Percentiles rank a stretch among this genome's conserved stretches.
phyloP scores from a whole-genome alignment of 2,888 invertebrate species.

The Helleia helle region DNA sequence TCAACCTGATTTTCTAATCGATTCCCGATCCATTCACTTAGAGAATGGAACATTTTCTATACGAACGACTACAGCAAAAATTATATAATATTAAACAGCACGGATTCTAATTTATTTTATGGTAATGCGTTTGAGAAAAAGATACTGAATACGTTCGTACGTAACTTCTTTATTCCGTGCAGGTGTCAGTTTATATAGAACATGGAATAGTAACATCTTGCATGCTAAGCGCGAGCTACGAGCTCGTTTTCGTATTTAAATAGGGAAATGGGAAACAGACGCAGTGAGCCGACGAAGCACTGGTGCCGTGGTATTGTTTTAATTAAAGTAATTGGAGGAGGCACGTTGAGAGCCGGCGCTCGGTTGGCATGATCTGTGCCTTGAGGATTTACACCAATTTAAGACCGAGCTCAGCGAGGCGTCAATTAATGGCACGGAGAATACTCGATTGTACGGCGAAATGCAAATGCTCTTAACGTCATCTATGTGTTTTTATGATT shows the following conservation, averaged over 20 bases:
- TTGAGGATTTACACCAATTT: slow-evolving; percentile 72
- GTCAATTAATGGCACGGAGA: slow-evolving; percentile 57
- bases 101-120: no score
- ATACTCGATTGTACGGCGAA: slow-evolving; percentile 35
- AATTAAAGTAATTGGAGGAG: slow-evolving; percentile 74
- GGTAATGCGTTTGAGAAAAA: no score
- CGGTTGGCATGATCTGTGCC: slow-evolving; percentile 67
- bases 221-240: slow-evolving; percentile 57
- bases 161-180: slow-evolving; percentile 15
- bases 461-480: slow-evolving; percentile 25
- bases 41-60: slow-evolving; percentile 38
- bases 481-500: not conserved
- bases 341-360: slow-evolving; percentile 63
- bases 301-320: slow-evolving; percentile 70
- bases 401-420: slow-evolving; percentile 55
- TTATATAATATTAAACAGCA: slow-evolving; percentile 1
- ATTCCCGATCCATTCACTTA: slow-evolving; percentile 55
- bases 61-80: slow-evolving; percentile 30
- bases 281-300: slow-evolving; percentile 66
- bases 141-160: no score
- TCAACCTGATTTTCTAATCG: slow-evolving; percentile 64
- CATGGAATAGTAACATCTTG: slow-evolving; percentile 58
- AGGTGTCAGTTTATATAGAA: slow-evolving; percentile 38
- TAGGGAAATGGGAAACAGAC: slow-evolving; percentile 72
- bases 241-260: slow-evolving; percentile 73